Base-by-base conservation (phyloP, 2,888 invertebrate species). In the Agriopis aurantiaria region DNA sequence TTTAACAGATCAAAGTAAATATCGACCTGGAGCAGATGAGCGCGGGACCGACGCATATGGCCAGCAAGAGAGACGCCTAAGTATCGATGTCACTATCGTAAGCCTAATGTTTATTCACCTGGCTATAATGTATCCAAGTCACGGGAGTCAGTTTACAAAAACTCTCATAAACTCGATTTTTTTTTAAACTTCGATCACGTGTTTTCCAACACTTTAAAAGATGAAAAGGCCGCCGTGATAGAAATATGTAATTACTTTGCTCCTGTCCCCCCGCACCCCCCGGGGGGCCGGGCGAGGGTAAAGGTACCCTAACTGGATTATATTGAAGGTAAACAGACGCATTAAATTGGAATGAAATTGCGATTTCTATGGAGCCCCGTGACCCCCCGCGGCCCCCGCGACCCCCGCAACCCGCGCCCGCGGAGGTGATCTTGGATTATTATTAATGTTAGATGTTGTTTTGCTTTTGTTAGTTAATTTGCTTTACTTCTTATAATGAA, bases 301-400 rank as follows among this genome's bases (percentile, higher is more conserved):
- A 69, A 69, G 69, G 70, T 70, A 55, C 86, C 84, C 87, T 86
- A 87, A 88, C 88, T 78, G 80, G 87, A 89, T 89, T 91, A 88
- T 87, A 88, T 88, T 81, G 87, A 85, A 91, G 87, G 91, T 91
- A 92, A 91, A 92, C 92, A 93, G 82, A 88, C 88, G 87, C 83
- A 90, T 92, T 91, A 92, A 88, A 90, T 88, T 83, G 86, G 82
- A 91, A 91, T 91, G 88, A 88, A 91, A 91, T 89, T 88, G 90
- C 89, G 82, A 89, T 91, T 90, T 88, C 88, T 86, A 85, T 84
- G 79, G 78, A 60, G 48, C 58, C 63, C 65, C 23, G 56, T 17
- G 76, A 73, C 82, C 74, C 85, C 87, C 85, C 33, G 33, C 4
- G 33, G 5, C 33, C 33, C 33, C 5, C 33, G 33, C 4, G 33